Base-by-base conservation (phyloP, 2,888 invertebrate genomes). In the Metopia argyrocephala region DNA sequence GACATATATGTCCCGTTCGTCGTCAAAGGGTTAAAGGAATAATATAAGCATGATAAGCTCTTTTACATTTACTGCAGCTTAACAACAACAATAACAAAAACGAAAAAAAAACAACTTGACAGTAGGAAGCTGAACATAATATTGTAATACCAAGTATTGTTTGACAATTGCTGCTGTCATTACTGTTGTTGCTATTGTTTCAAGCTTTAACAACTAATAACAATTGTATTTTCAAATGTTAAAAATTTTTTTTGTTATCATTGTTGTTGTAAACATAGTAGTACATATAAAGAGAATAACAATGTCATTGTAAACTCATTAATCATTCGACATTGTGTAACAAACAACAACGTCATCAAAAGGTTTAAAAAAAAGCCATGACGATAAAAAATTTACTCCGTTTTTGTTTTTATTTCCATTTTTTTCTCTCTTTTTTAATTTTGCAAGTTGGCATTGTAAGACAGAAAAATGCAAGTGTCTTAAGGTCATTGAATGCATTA, bases 191-290 rank as follows among this genome's bases (percentile, higher is more conserved):
- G 27, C 25, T 54, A 38, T 38, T 38, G 20, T 31, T 73, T 48
- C n/a, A 62, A 54, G 56, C 61, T 73, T 15, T 85, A 86, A 84
- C 84, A 76, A 84, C 85, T 85, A 85, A 86, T 79, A 84, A 71
- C 82, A 70, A 85, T 83, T 85, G 84, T 84, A 12, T 15, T 38
- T 85, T 83, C 84, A 86, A 83, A 84, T 86, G 87, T 84, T 84
- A 80, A n/a, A n/a, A n/a, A n/a, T n/a, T n/a, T n/a, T 78, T 83
- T 52, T 76, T 79, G 68, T 76, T 79, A 52, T 70, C 75, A 81
- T 76, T 79, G 61, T 71, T 83, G 69, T 62, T 81, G 52, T 66
- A 79, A 71, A 83, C 79, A 83, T 76, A 76, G 71, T 81, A 80
- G 79, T 15, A 15, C 15, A 15, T 38, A 15, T 12, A 3, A 38